Percentiles rank a stretch among this genome's conserved stretches.
These are phyloP conservation scores for Nasonia longicornis DNA, from an alignment of 1,140 invertebrate species.

Conservation along the genomic window DNA sequence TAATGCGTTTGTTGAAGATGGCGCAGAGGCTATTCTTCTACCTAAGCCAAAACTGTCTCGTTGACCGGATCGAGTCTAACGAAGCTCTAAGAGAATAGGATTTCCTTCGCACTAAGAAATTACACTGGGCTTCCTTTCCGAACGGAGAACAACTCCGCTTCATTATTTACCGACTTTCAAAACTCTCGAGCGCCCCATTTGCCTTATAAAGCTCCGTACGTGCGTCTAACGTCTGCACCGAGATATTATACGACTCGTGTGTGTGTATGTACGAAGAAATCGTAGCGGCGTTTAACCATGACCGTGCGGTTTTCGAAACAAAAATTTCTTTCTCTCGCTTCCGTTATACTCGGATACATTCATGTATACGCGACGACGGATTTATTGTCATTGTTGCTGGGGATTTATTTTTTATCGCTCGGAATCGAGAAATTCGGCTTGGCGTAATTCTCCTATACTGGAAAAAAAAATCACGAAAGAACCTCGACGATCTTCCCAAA, in stretches of 20 bases:
- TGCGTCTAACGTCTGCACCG: too few species aligned
- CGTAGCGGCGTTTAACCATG: slow-evolving; percentile 23
- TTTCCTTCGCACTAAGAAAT: not conserved
- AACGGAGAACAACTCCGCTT: not conserved
- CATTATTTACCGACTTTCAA: not conserved
- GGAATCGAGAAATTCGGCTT: too few species aligned
- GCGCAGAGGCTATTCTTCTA: too few species aligned
- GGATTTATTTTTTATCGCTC: too few species aligned
- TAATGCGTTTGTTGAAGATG: not conserved
- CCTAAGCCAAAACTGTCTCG: too few species aligned
- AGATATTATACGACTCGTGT: too few species aligned
- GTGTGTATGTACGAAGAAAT: slow-evolving; percentile 5
- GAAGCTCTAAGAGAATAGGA: too few species aligned
- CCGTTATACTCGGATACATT: not conserved
- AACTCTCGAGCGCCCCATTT: not conserved
- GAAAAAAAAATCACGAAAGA: too few species aligned
- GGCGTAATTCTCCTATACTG: too few species aligned
- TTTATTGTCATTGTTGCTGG: not conserved
- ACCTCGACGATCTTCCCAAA: not conserved
- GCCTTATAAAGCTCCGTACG: not conserved
- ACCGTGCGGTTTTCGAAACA: slow-evolving; percentile 29
- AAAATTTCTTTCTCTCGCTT: slow-evolving; percentile 21
- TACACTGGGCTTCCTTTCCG: not conserved
- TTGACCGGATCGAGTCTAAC: too few species aligned
- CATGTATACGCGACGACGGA: not conserved